These are phyloP conservation scores for Limnephilus rhombicus DNA, from an alignment of 2,888 invertebrate species.

Conservation along the genomic window DNA sequence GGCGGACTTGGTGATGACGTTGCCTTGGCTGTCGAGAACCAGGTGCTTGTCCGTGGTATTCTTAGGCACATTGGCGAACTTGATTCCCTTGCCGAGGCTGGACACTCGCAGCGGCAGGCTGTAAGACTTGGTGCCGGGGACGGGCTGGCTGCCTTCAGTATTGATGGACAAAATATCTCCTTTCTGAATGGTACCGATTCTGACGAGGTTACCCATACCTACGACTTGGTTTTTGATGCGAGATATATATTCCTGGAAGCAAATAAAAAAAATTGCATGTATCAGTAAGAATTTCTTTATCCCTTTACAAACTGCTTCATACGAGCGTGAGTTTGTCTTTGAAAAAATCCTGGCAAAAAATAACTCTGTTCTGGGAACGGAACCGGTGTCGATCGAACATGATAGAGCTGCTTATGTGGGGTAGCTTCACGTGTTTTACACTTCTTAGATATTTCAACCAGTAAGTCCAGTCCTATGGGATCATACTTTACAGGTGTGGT, in stretches of 20 bases:
- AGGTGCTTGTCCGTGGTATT: conserved; percentile 77
- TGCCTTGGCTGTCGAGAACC: conserved; percentile 75
- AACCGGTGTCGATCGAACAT: no score
- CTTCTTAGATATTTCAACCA: no score
- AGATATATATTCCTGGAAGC: conserved; percentile 75
- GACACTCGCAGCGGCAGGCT: conserved; percentile 76
- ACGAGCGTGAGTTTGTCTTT: no score
- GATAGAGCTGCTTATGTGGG: no score
- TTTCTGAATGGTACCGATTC: conserved; percentile 78
- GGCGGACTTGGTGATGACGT: conserved; percentile 76
- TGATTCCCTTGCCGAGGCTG: conserved; percentile 74
- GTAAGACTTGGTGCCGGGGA: conserved; percentile 73
- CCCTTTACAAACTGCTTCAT: no score
- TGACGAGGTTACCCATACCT: conserved; percentile 85
- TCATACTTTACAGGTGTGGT: no score
- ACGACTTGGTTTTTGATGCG: conserved; percentile 84
- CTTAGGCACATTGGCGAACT: conserved; percentile 76
- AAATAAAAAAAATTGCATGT: conserved; percentile 24
- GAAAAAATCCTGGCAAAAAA: no score
- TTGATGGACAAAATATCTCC: conserved; percentile 75
- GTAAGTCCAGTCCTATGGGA: no score
- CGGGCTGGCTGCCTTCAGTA: conserved; percentile 72
- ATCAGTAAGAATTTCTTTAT: neutral
- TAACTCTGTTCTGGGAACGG: no score
- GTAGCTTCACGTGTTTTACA: no score